Evolutionary conservation across 1,140 invertebrate genomes (phyloP).

Genomic region (Araneus ventricosus): DNA sequence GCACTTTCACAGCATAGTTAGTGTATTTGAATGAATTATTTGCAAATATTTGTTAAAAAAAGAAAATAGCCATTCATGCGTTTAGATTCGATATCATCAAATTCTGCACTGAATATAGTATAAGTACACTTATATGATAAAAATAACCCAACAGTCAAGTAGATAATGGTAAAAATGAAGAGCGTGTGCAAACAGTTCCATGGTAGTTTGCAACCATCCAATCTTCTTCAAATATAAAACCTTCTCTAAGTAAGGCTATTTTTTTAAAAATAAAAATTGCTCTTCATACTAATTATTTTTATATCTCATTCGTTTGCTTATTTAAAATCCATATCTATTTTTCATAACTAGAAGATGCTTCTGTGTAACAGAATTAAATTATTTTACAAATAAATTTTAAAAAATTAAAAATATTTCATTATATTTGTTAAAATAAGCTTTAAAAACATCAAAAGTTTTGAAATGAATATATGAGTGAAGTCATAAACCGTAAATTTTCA

Average conservation of each 20-base stretch:
- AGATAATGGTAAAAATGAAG: conserved; percentile 32
- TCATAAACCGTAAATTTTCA: too few species aligned
- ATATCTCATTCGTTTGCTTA: too few species aligned
- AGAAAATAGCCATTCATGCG: neutral
- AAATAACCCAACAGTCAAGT: conserved; percentile 10
- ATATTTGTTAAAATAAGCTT: too few species aligned
- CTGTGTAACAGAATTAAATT: too few species aligned
- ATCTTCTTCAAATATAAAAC: neutral
- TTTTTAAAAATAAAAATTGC: too few species aligned
- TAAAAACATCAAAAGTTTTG: too few species aligned
- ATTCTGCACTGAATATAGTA: conserved; percentile 32
- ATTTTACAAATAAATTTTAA: too few species aligned
- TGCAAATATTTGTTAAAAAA: neutral
- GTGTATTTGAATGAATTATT: neutral
- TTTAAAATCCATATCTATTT: too few species aligned
- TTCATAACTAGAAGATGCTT: too few species aligned
- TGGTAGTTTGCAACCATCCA: neutral
- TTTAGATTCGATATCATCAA: conserved; percentile 20
- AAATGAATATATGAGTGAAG: too few species aligned
- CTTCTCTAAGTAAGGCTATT: neutral
- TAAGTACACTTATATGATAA: conserved; percentile 72
- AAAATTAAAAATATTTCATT: too few species aligned
- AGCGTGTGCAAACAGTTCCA: conserved; percentile 61
- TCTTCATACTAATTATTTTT: too few species aligned
- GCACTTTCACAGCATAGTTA: neutral